phyloP scores from a whole-genome alignment of 1,140 invertebrate genomes.

The Amyelois transitella region DNA sequence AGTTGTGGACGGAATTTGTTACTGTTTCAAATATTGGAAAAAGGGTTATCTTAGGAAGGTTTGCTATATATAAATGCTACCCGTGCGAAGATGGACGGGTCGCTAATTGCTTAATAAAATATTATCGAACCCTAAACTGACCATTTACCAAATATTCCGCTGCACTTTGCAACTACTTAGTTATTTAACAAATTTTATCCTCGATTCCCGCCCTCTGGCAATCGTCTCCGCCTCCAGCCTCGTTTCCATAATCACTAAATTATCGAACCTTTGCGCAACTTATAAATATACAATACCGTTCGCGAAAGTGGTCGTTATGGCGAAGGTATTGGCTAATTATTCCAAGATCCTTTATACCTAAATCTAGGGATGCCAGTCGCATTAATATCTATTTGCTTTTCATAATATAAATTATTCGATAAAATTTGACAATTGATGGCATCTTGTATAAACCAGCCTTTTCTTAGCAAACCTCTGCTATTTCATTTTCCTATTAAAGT shows the following conservation, averaged over 20 bases:
- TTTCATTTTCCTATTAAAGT: too few relatives aligned
- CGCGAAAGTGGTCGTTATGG: conserved; percentile 15
- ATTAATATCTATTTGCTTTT: not conserved
- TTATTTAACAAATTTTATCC: not conserved
- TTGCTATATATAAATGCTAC: too few relatives aligned
- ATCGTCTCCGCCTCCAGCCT: conserved; percentile 14
- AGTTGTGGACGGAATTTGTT: too few relatives aligned
- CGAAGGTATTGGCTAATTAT: not conserved
- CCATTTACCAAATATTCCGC: not conserved
- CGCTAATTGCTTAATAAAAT: too few relatives aligned
- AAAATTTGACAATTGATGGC: not conserved
- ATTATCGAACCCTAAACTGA: too few relatives aligned
- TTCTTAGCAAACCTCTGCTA: not conserved
- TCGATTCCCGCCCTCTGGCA: conserved; percentile 13
- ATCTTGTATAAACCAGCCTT: not conserved
- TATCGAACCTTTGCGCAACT: conserved; percentile 45
- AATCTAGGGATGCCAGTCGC: not conserved
- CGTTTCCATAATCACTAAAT: conserved; percentile 54
- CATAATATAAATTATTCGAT: not conserved
- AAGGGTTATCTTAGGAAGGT: too few relatives aligned
- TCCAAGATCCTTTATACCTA: not conserved
- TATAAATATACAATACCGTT: conserved; percentile 55
- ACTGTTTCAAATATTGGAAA: too few relatives aligned
- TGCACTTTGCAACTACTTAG: conserved; percentile 2
- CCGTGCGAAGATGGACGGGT: too few relatives aligned